Evolutionary conservation across 2,888 invertebrate species (phyloP), one percentile per base, ranked within the genome.

Genomic region (Leucophenga maculata): DNA sequence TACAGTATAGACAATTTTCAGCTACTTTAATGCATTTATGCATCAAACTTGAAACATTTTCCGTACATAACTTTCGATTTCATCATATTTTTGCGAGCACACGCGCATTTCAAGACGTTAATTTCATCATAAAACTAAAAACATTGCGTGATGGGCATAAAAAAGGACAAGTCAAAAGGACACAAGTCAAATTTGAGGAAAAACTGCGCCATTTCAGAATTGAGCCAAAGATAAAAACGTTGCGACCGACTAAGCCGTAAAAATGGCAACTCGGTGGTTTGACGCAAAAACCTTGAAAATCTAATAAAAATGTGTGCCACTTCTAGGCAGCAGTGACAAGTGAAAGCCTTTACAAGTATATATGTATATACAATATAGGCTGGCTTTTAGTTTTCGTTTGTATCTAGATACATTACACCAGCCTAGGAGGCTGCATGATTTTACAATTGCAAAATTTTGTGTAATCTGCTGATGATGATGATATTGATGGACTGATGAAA

Each of bases 61-160:
- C 2, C 26, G 39, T n/a, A 16, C 16, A 14, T 14, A 8, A 39
- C 32, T 60, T 60, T 60, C 60, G 39, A 11, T 60, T 60, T 60
- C 60, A 60, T 39, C 4, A 39, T 3, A 16, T 60, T 18, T 39
- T 11, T 9, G 20, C 32, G 39, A 55, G 55, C 66, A 66, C 39
- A 54, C 55, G 50, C 65, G 52, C 52, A 52, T 55, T 55, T 66
- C 9, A 66, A 54, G 54, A 66, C 73, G 72, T 76, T 77, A 79
- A 86, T 85, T 85, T 86, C 83, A 70, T 68, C 83, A 85, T 81
- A 77, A 77, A 78, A 77, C 78, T 77, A 75, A 74, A 75, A 71
- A 71, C 75, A 77, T 84, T 85, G 80, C 86, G 86, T 79, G 77
- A 13, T 60, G 60, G 60, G 44, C 60, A 60, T 32, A 60, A 64